Conservation (phyloP, 2,888 invertebrate species). For the Trissoscelio sp. region DNA sequence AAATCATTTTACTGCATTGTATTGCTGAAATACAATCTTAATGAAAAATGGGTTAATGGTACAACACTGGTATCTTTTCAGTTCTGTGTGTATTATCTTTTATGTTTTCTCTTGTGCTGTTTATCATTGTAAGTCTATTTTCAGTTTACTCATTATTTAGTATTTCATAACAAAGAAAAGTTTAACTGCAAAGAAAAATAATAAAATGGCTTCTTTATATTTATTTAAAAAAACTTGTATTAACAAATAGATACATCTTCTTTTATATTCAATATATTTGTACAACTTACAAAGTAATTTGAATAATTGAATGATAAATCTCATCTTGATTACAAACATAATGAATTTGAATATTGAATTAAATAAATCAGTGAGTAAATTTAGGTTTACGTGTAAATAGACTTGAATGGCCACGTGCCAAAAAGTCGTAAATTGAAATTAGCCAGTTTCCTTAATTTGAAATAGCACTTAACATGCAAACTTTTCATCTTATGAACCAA, state of each 20-base stretch:
- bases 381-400: conserved; percentile 20
- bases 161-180: background rate
- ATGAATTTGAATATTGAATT: conserved; percentile 6
- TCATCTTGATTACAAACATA: no score
- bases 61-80: conserved; percentile 10
- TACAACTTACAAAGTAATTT: no score
- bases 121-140: background rate
- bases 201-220: no score
- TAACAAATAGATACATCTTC: no score
- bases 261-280: no score
- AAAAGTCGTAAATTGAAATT: conserved; percentile 27
- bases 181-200: background rate
- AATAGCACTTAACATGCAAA: background rate
- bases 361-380: conserved; percentile 12
- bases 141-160: background rate
- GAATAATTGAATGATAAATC: no score
- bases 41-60: conserved; percentile 11
- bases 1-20: background rate
- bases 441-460: conserved; percentile 28
- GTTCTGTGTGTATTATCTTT: background rate
- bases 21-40: background rate
- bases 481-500: no score
- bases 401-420: conserved; percentile 17
- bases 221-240: no score
- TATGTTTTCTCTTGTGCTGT: conserved; percentile 5